Base-by-base conservation (phyloP, 2,797 vertebrate genomes). In the Lacerta agilis region DNA sequence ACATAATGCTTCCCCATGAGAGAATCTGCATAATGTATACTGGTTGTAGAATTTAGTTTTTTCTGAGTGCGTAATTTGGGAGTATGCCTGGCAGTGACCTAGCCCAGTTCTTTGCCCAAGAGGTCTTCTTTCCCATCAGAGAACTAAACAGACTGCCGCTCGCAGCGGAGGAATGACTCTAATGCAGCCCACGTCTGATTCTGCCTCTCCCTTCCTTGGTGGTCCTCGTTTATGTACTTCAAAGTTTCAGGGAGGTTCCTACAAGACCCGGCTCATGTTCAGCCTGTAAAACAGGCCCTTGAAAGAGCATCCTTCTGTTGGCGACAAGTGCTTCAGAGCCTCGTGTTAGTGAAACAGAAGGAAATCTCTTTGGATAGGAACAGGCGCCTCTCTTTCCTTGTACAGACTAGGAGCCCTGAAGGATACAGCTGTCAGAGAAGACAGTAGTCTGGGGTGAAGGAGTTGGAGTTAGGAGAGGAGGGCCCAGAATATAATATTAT, bases 251-350 rank as follows among this genome's bases (percentile, higher is more conserved):
- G 89, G 87, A 86, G 83, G 66, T 66, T 43, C 76, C 87, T 89
- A 20, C 69, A 8, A 73, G 41, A 82, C 89, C 83, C 61, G 36
- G 41, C 66, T 90, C 43, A 0, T 66, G 72, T 69, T 79, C 13
- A 2, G 61, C 75, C 29, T 49, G 61, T 4, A 0, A 69, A 91
- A 73, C 83, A 55, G 72, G 85, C 83, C 85, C 92, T 88, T 93
- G 89, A 91, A 83, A 72, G 45, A 91, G 90, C 82, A 64, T 81
- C 92, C 71, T 71, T 67, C 89, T 90, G 89, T 71, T 87, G 77
- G 91, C 85, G 49, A 84, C 86, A 61, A 33, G 79, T 45, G 15
- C 23, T 89, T 89, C 89, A 8, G 87, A 45, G 79, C 83, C 83
- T 38, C 27, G 3, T 10, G 0, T 91, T 86, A 67, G 90, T 90